Evolutionary conservation across 2,113 vertebrate species (phyloP), one percentile per base, ranked within the genome.

Genomic region (Meriones unguiculatus): DNA sequence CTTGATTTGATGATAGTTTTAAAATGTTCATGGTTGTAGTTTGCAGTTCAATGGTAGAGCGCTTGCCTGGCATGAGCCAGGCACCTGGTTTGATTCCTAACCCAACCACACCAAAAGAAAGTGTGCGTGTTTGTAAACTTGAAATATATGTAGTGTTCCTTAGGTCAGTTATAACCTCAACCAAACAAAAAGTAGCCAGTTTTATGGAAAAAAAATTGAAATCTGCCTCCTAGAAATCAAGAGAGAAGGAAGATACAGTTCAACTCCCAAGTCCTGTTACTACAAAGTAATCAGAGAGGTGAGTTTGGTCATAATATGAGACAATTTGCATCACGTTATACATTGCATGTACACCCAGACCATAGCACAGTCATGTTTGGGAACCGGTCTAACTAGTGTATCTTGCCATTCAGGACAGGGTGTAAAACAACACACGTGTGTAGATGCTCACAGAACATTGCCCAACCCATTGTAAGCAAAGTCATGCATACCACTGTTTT

Each of bases 361-460:
- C 67, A 95, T 69, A 54, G 62, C 72, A 72, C 32, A 57, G 46
- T 6, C 92, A 94, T 4, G 0, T 89, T 95, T 92, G 35, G 54
- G 80, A 98, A 95, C 96, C 54, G 72, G 98, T 97, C 92, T 97
- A 86, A 98, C 98, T 91, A 72, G 98, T 82, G 20, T 52, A 91
- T 86, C 97, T 97, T 64, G 92, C 75, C 93, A 97, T 98, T 95
- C 94, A 95, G 88, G 92, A 94, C 96, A 97, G 96, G 95, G 7
- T 96, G 93, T 97, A 96, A 95, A 97, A 4, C 41, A 76, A 80
- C 30, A 75, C 17, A 64, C 28, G 32, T 2, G n/a, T 32, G 54
- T 1, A 25, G 35, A 73, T 6, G 35, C 12, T 22, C 77, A 75
- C 7, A 80, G 64, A 32, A 64, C 25, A 72, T 2, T 59, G 73